Conservation (phyloP, 1,140 invertebrate genomes). For the Psix sp. region DNA sequence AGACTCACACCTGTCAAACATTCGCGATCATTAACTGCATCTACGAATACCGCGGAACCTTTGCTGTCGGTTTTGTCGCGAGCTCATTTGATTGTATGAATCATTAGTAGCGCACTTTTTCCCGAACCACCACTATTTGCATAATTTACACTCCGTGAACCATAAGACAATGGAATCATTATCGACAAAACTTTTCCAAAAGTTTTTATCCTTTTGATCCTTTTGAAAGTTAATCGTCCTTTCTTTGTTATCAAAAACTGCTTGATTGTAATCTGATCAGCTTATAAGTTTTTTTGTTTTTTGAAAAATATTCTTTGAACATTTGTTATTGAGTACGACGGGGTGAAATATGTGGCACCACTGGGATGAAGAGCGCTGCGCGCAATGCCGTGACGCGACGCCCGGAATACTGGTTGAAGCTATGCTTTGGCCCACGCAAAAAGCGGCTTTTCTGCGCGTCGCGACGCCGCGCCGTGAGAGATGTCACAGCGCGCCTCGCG, state of each 20-base stretch:
- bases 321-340: not conserved
- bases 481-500: conserved; percentile 22
- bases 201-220: too few relatives aligned
- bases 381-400: conserved; percentile 55
- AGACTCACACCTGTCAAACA: conserved; percentile 28
- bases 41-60: conserved; percentile 7
- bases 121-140: conserved; percentile 7
- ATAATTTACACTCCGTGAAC: not conserved
- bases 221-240: not conserved
- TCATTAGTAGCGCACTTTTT: conserved; percentile 29
- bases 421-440: conserved; percentile 53
- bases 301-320: conserved; percentile 2
- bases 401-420: conserved; percentile 55
- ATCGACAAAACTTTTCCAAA: too few relatives aligned
- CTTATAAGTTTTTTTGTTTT: not conserved
- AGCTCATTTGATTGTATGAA: conserved; percentile 26
- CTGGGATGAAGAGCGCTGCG: conserved; percentile 35
- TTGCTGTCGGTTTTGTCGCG: conserved; percentile 8
- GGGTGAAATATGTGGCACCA: not conserved
- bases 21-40: conserved; percentile 27
- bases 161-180: not conserved
- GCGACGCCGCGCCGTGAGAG: conserved; percentile 51
- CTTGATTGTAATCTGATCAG: not conserved
- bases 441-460: conserved; percentile 58
- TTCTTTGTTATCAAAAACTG: not conserved